Evolutionary conservation across 2,888 invertebrate species (phyloP).

Genomic region (Leptarthrus brevirostris): DNA sequence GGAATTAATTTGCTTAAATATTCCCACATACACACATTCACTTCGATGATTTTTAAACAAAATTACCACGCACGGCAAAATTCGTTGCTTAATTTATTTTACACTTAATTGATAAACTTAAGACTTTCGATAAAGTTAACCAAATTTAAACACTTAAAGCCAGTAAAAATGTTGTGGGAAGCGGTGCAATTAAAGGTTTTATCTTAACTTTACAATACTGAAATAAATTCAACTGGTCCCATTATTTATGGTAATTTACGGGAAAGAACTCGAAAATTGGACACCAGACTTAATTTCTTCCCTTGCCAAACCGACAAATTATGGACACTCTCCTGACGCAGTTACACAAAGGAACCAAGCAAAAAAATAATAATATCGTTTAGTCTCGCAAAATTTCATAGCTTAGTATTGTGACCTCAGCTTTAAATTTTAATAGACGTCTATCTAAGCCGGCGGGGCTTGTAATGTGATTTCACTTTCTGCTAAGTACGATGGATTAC

Average conservation of each 20-base stretch:
- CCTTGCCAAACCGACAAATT: no score
- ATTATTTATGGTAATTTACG: no score
- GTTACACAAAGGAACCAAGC: neutral
- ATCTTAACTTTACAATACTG: neutral
- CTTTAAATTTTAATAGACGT: slow-evolving; percentile 3
- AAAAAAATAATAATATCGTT: neutral
- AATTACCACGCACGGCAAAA: neutral
- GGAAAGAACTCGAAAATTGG: no score
- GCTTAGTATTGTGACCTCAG: slow-evolving; percentile 7
- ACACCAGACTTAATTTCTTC: no score
- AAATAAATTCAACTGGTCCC: no score
- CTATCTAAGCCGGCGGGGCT: neutral
- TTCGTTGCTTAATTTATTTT: neutral
- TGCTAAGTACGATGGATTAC: slow-evolving; percentile 11
- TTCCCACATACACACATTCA: no score
- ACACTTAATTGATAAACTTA: neutral
- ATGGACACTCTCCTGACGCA: no score
- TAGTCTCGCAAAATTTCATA: neutral
- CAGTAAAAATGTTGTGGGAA: neutral
- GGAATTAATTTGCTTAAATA: no score
- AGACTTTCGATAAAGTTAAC: neutral
- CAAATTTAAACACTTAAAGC: neutral
- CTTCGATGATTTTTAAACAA: neutral
- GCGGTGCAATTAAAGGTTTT: neutral
- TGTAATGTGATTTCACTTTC: slow-evolving; percentile 27